phyloP scores from a whole-genome alignment of 2,113 vertebrate genomes.

The Gymnogyps californianus region DNA sequence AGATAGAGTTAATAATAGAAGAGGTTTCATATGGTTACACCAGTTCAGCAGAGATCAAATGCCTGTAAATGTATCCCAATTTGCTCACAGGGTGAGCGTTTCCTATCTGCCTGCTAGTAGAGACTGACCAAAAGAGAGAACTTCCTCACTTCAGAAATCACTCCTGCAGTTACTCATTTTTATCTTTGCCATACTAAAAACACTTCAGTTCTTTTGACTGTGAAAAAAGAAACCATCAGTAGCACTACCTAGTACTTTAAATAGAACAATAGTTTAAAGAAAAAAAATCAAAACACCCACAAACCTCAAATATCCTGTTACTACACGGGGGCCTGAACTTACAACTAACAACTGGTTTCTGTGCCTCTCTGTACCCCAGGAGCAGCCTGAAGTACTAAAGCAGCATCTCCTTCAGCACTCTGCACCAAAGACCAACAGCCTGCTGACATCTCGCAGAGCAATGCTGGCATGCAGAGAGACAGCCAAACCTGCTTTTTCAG shows the following conservation, averaged over 20 bases:
- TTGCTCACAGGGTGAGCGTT: not conserved
- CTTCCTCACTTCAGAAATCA: not conserved
- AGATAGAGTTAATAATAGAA: slow-evolving; percentile 55
- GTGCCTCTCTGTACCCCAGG: not conserved
- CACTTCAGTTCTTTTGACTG: not conserved
- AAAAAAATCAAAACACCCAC: not conserved
- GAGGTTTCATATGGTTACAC: slow-evolving; percentile 5
- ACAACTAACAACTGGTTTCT: not conserved
- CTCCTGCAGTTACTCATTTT: not conserved
- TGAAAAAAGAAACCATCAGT: not conserved
- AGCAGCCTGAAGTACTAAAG: not conserved
- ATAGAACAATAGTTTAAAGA: not conserved
- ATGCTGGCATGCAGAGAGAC: not conserved
- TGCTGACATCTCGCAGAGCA: not conserved
- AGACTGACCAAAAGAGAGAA: not conserved
- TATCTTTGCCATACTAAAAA: not conserved
- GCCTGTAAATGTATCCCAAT: slow-evolving; percentile 15
- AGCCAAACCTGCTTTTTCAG: not conserved
- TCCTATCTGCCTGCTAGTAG: not conserved
- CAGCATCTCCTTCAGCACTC: not conserved
- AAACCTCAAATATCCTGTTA: not conserved
- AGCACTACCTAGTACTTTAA: not conserved
- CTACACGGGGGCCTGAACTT: not conserved
- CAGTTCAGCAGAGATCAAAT: slow-evolving; percentile 51
- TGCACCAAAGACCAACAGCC: not conserved